These are phyloP conservation scores for Chlorospingus semifuscus DNA, from an alignment of 2,797 vertebrate genomes.

Conservation along the genomic window DNA sequence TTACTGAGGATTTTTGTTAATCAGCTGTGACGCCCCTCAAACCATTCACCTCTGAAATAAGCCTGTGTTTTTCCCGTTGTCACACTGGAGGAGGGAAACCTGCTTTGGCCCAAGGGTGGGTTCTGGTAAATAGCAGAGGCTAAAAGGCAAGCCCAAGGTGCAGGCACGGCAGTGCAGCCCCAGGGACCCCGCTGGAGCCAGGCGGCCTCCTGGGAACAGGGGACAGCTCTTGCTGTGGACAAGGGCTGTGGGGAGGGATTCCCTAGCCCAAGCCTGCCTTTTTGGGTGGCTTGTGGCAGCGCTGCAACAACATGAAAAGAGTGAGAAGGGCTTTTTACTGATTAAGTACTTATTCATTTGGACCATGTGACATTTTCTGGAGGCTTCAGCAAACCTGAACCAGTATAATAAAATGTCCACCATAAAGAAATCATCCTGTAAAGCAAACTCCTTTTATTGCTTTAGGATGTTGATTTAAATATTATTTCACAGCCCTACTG, in stretches of 20 bases:
- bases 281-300: not conserved
- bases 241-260: not conserved
- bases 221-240: not conserved
- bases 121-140: not conserved
- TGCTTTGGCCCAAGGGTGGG: not conserved
- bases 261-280: not conserved
- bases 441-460: not conserved
- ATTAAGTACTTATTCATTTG: not conserved
- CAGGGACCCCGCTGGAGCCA: not conserved
- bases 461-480: not conserved
- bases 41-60: not conserved
- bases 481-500: not conserved
- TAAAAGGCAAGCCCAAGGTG: not conserved
- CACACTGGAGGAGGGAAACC: not conserved
- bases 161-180: not conserved
- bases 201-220: not conserved
- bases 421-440: not conserved
- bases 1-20: not conserved
- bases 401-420: not conserved
- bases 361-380: not conserved
- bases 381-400: not conserved
- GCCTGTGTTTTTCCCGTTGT: accelerated
- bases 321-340: not conserved
- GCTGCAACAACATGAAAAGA: not conserved
- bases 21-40: not conserved